A percentile compares a stretch with the other conserved stretches of the same genome.
phyloP scores from a whole-genome alignment of 30 jellyfish, hydroid and myxozoan genomes.

The Chironex yamaguchii region DNA sequence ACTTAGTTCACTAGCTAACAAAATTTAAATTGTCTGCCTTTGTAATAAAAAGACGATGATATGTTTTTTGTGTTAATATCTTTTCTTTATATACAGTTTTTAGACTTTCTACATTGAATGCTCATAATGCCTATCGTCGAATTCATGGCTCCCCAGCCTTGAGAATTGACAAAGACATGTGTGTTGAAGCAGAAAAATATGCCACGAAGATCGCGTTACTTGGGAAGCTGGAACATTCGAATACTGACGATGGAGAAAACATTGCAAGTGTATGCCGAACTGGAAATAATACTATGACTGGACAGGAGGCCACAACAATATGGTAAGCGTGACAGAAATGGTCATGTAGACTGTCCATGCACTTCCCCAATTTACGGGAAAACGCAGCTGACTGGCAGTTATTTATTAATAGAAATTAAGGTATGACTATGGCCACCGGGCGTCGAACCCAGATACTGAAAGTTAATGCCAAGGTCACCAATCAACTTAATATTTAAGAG shows the following conservation, averaged over 20 bases:
- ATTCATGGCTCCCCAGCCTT: conserved; percentile 75
- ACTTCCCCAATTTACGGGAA: no score
- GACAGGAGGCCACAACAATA: conserved; percentile 86
- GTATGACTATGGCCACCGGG: no score
- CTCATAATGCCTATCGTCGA: conserved; percentile 89
- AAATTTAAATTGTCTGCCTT: no score
- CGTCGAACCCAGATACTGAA: no score
- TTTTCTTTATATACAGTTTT: conserved; percentile 61
- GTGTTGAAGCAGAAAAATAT: conserved; percentile 86
- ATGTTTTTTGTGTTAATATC: neutral
- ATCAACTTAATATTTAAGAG: no score
- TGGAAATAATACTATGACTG: conserved; percentile 78
- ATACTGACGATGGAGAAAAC: conserved; percentile 96
- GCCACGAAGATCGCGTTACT: conserved; percentile 89
- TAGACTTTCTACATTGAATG: conserved; percentile 72
- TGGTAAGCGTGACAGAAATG: no score
- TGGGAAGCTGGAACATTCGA: conserved; percentile 88
- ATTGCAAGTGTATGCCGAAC: conserved; percentile 93
- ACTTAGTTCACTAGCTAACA: no score
- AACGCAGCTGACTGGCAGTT: no score
- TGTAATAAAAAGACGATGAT: no score
- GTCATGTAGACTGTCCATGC: no score
- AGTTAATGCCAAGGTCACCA: no score
- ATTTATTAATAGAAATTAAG: no score
- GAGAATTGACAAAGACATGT: conserved; percentile 73